Evolutionary conservation across 2,888 invertebrate genomes (phyloP).

Genomic region (Orgyia antiqua): DNA sequence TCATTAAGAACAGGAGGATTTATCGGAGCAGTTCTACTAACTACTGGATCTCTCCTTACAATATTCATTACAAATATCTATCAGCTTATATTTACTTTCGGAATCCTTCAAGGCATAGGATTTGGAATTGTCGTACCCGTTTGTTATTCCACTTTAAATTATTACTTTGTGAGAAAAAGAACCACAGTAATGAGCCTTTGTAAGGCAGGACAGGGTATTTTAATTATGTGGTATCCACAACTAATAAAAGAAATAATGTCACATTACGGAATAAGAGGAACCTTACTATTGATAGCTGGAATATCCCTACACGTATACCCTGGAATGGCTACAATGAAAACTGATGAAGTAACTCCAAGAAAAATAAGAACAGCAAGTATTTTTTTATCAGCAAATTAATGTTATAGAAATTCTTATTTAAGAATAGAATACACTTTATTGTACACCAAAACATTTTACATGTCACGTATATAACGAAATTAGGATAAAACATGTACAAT

Average conservation of each 20-base stretch:
- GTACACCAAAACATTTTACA: too few relatives aligned
- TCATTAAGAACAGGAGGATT: slow-evolving; percentile 76
- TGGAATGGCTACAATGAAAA: slow-evolving; percentile 78
- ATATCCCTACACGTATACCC: slow-evolving; percentile 78
- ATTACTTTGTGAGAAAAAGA: slow-evolving; percentile 79
- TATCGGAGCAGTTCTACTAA: slow-evolving; percentile 71
- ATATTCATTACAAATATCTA: slow-evolving; percentile 74
- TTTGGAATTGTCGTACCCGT: slow-evolving; percentile 81
- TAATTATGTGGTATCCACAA: slow-evolving; percentile 79
- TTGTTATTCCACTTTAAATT: slow-evolving; percentile 80
- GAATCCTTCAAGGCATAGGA: slow-evolving; percentile 78
- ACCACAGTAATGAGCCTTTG: slow-evolving; percentile 80
- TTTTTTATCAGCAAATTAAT: slow-evolving; percentile 25
- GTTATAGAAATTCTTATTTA: slow-evolving; percentile 1
- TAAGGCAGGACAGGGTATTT: slow-evolving; percentile 78
- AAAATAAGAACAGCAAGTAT: slow-evolving; percentile 62
- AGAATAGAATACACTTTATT: too few relatives aligned
- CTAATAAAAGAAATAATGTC: slow-evolving; percentile 68
- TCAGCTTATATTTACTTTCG: slow-evolving; percentile 77
- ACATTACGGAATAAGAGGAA: slow-evolving; percentile 80
- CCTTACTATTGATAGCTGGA: slow-evolving; percentile 77
- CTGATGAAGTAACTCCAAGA: slow-evolving; percentile 20
- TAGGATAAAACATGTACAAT: too few relatives aligned
- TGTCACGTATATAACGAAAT: too few relatives aligned
- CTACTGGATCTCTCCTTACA: slow-evolving; percentile 70